A percentile compares a stretch with the other conserved stretches of the same genome.
phyloP scores from a whole-genome alignment of 2,113 vertebrate genomes.

The Erinaceus europaeus region DNA sequence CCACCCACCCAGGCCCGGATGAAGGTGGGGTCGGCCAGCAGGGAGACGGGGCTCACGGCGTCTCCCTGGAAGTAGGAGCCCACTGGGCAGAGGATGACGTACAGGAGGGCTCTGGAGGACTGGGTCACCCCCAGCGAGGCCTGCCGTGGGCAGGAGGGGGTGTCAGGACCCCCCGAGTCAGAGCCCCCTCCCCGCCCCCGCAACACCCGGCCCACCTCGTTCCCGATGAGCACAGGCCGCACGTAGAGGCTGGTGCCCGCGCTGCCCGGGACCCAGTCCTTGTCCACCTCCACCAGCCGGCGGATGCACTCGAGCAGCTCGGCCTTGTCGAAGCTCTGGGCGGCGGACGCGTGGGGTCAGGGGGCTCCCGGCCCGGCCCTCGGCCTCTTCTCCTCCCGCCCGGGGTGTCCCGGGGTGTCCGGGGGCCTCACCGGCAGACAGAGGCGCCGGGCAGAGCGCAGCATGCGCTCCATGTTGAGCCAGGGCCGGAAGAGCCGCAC shows the following conservation, averaged over 20 bases:
- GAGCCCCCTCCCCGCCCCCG: background rate
- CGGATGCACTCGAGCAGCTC: constrained; percentile 89
- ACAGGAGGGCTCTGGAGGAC: constrained; percentile 83
- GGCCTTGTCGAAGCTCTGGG: constrained; percentile 85
- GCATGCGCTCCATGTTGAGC: constrained; percentile 93
- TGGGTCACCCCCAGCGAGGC: constrained; percentile 87
- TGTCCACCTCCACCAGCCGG: constrained; percentile 88
- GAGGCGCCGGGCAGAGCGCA: constrained; percentile 83
- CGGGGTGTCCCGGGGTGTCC: accelerated
- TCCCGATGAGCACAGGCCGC: constrained; percentile 90
- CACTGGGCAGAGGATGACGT: constrained; percentile 88
- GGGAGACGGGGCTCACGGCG: constrained; percentile 86
- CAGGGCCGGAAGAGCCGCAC: constrained; percentile 91
- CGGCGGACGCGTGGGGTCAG: background rate
- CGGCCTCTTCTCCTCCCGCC: accelerated
- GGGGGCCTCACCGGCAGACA: constrained; percentile 87
- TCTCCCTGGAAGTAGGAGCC: constrained; percentile 90
- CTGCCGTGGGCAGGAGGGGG: constrained; percentile 68
- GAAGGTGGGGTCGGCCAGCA: constrained; percentile 88
- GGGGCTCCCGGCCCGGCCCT: accelerated
- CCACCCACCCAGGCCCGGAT: constrained; percentile 90
- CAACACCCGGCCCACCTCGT: constrained; percentile 80
- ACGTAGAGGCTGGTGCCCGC: constrained; percentile 89
- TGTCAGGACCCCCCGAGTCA: background rate
- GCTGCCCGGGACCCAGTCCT: constrained; percentile 90